Conservation (phyloP, 2,888 invertebrate species). For the Xestia ashworthii region DNA sequence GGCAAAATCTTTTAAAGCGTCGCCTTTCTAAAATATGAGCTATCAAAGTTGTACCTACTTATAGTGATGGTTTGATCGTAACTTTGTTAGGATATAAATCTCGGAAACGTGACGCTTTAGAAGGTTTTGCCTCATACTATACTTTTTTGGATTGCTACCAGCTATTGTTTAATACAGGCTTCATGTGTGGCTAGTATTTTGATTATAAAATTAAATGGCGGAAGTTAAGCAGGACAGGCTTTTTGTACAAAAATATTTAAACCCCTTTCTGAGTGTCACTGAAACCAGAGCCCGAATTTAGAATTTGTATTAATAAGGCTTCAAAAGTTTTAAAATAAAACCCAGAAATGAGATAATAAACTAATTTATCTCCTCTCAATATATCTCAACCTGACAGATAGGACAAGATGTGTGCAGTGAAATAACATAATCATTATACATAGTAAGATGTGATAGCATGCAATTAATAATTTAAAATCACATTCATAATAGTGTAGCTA, state of each 20-base stretch:
- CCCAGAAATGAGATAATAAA: slow-evolving; percentile 28
- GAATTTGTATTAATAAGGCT: background rate
- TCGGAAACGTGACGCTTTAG: background rate
- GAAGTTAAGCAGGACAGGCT: background rate
- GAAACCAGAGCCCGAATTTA: background rate
- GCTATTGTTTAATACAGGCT: no score
- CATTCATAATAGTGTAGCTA: slow-evolving; percentile 37
- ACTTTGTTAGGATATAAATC: background rate
- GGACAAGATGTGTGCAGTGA: slow-evolving; percentile 42
- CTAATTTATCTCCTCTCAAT: slow-evolving; percentile 51
- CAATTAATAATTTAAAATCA: slow-evolving; percentile 52
- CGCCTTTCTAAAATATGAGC: background rate
- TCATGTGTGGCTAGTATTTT: background rate
- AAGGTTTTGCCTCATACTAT: background rate
- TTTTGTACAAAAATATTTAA: background rate
- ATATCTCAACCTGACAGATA: slow-evolving; percentile 44
- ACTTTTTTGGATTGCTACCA: background rate
- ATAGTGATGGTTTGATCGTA: no score
- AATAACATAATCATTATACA: slow-evolving; percentile 41
- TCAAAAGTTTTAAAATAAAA: slow-evolving; percentile 39
- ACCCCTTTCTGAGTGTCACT: background rate
- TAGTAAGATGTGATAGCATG: slow-evolving; percentile 39
- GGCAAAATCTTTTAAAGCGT: background rate
- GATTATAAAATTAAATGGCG: background rate
- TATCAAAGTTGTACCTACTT: no score